A percentile compares a stretch with the other conserved stretches of the same genome.
Evolutionary conservation across 1,140 invertebrate genomes (phyloP).

Genomic region (Calosoma granatense): DNA sequence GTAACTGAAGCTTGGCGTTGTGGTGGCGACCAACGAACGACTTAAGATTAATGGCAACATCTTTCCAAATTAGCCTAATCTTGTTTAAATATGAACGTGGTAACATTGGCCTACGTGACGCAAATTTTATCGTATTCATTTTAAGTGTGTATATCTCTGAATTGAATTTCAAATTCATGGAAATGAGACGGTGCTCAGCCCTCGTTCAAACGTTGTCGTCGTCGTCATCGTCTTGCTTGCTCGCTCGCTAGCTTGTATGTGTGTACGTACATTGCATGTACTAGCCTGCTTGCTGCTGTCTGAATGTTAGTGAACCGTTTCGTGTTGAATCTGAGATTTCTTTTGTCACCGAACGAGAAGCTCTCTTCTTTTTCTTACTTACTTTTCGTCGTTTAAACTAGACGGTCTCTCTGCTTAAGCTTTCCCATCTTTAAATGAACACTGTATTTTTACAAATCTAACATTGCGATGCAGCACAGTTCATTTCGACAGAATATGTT

Average conservation of each 20-base stretch:
- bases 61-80: constrained; percentile 20
- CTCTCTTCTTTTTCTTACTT: not conserved
- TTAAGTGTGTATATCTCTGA: constrained; percentile 18
- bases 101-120: constrained; percentile 18
- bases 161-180: constrained; percentile 22
- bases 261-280: no score
- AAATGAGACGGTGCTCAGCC: constrained; percentile 14
- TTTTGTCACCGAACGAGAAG: not conserved
- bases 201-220: not conserved
- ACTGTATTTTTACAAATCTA: not conserved
- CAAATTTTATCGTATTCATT: constrained; percentile 18
- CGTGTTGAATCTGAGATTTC: not conserved
- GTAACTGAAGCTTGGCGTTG: not conserved
- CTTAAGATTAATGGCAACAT: constrained; percentile 16
- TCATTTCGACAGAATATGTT: no score
- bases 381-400: not conserved
- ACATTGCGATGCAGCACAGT: no score
- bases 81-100: constrained; percentile 21
- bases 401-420: not conserved
- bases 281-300: not conserved
- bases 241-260: not conserved
- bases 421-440: not conserved
- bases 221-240: not conserved
- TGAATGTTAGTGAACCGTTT: not conserved
- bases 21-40: not conserved